A percentile compares a stretch with the other conserved stretches of the same genome.
These are phyloP conservation scores for Athalia circularis DNA, from an alignment of 2,888 invertebrate genomes.

Conservation along the genomic window DNA sequence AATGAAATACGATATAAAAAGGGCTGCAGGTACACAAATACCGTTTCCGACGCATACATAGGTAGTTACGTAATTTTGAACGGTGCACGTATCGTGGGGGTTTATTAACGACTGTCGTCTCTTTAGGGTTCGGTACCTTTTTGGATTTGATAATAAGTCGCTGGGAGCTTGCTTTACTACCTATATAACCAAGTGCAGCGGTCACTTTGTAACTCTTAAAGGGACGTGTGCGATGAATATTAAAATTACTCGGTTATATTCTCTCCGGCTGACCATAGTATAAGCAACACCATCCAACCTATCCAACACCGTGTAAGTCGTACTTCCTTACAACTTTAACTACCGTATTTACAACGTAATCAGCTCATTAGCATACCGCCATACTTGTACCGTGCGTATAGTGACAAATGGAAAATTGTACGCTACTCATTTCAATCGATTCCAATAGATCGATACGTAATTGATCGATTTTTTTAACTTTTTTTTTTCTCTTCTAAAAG, in stretches of 20 bases:
- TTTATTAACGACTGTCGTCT: too few relatives aligned
- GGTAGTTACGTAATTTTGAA: too few relatives aligned
- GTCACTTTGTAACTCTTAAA: constrained; percentile 42
- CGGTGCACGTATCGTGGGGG: too few relatives aligned
- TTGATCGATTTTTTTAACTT: background rate
- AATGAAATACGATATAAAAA: too few relatives aligned
- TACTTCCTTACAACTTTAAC: constrained; percentile 23
- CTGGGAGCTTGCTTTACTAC: background rate
- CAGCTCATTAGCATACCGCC: background rate
- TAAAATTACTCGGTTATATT: constrained; percentile 1
- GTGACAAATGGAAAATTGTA: too few relatives aligned
- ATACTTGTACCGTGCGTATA: too few relatives aligned
- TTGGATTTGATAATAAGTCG: too few relatives aligned
- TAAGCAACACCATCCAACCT: background rate
- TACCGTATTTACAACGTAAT: background rate
- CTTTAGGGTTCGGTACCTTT: too few relatives aligned
- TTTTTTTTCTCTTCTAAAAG: background rate
- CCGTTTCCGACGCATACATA: too few relatives aligned
- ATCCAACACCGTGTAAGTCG: background rate
- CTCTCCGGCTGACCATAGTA: background rate
- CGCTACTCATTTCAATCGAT: background rate
- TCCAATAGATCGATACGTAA: background rate
- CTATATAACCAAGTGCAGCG: constrained; percentile 21
- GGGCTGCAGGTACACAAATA: too few relatives aligned
- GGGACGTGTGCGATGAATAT: constrained; percentile 32